Percentiles rank a stretch among this genome's conserved stretches.
phyloP scores from a whole-genome alignment of 2,888 invertebrate species.

The Thysanoteuthis rhombus region DNA sequence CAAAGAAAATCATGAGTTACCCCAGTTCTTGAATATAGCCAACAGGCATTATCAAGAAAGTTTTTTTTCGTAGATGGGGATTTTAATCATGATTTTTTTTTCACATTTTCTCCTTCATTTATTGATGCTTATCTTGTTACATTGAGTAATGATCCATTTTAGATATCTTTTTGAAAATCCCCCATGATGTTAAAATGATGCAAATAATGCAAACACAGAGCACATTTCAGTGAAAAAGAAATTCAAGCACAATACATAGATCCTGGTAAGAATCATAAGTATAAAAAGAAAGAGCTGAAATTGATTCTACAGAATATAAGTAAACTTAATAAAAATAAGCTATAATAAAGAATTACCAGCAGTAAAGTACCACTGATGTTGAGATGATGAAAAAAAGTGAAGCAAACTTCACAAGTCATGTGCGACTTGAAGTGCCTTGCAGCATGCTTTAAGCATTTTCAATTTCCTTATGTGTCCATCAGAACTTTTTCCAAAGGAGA shows the following conservation, averaged over 20 bases:
- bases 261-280: neutral
- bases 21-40: too few relatives aligned
- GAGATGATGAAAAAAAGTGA: neutral
- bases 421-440: neutral
- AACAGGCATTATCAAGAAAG: too few relatives aligned
- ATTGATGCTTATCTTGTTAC: too few relatives aligned
- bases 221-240: neutral
- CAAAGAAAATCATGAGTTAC: too few relatives aligned
- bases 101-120: too few relatives aligned
- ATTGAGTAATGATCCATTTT: too few relatives aligned
- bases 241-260: neutral
- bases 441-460: neutral
- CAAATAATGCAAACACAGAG: too few relatives aligned
- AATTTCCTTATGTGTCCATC: neutral
- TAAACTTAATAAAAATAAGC: neutral
- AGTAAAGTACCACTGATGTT: neutral
- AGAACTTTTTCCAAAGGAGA: neutral
- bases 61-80: too few relatives aligned
- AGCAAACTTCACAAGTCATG: neutral
- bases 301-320: neutral
- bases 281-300: neutral
- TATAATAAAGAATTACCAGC: neutral
- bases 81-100: too few relatives aligned
- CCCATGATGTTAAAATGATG: too few relatives aligned
- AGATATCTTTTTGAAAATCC: too few relatives aligned